Base-by-base conservation (phyloP, 2,888 invertebrate genomes). In the Papilio protenor region DNA sequence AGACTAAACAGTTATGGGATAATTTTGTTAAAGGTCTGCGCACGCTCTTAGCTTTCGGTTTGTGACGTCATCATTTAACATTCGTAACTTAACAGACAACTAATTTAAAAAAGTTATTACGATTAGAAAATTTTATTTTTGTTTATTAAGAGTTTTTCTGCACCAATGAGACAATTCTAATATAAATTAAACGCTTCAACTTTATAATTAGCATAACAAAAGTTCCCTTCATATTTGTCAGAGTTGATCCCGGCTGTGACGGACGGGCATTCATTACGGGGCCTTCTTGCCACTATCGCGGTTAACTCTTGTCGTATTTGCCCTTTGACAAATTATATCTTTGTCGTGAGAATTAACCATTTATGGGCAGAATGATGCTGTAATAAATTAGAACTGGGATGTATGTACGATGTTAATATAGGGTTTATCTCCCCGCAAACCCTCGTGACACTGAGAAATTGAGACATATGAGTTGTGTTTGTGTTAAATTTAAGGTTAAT, bases 141-240 rank as follows among this genome's bases (percentile, higher is more conserved):
- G 49, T 16, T 49, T 49, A 8, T 40, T 40, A 8, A 49, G 10
- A 47, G 2, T 16, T 49, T 55, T 6, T 55, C 16, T 5, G 27
- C 27, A 40, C 11, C 11, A 18, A 66, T 40, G n/a, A 18, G 18
- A 40, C 27, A 55, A 23, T 40, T 66, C 3, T 45, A 69, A 45
- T 69, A 71, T 21, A 52, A 66, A 33, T 40, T 23, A 57, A 69
- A 18, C 57, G 18, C 40, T 49, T 33, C 1, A n/a, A 71, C 27
- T 23, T 47, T 40, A 72, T 18, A 77, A 59, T 70, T 61, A 27
- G 91, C 91, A 91, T 91, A 89, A 87, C 84, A 86, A 86, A 85
- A 86, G 86, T 86, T 88, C 85, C 86, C 88, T 88, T 87, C 90
- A 86, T 88, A 92, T 93, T 92, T 92, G 93, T 93, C 93, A 92